Evolutionary conservation across 2,888 invertebrate species (phyloP), one percentile per base, ranked within the genome.

Genomic region (Agriopis aurantiaria): DNA sequence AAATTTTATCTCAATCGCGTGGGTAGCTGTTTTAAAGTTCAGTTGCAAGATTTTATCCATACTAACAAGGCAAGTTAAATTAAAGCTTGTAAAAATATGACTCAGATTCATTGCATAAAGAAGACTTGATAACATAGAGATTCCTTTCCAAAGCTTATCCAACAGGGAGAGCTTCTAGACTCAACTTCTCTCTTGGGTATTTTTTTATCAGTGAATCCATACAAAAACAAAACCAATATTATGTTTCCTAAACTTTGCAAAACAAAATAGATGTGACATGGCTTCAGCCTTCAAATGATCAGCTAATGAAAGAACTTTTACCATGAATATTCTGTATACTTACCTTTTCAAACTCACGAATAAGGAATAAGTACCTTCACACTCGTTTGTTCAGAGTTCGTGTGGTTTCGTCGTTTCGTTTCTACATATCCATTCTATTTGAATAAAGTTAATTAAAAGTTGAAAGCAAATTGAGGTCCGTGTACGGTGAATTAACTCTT

Each of bases 391-490:
- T 71, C 67, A 46, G 68, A 73, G 60, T 68, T 66, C 52, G 40
- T 53, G 45, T 64, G 64, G 64, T 52, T 69, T 65, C 70, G 57
- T 61, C 69, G 63, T 57, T 65, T 58, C 67, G 69, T 63, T 69
- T 69, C 49, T 67, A 65, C 68, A 60, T 59, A 64, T 72, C 66
- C 68, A 72, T 63, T 75, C 59, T 80, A 82, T 82, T 81, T 80
- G 77, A 79, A 79, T 78, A 73, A 78, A 83, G 82, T 82, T 83
- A 85, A 82, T 84, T 84, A 81, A 83, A 85, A 81, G 83, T 85
- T 85, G 78, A 83, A 85, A 83, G 82, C 78, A 80, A 83, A 83
- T 82, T 81, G 83, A 80, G 80, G 80, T 79, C 68, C 73, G 58
- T 59, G 76, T 75, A 77, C 77, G 76, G 75, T 76, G 76, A 79